Conservation (phyloP, 37 sponge, comb jelly and placozoan species). For the Corticium candelabrum region DNA sequence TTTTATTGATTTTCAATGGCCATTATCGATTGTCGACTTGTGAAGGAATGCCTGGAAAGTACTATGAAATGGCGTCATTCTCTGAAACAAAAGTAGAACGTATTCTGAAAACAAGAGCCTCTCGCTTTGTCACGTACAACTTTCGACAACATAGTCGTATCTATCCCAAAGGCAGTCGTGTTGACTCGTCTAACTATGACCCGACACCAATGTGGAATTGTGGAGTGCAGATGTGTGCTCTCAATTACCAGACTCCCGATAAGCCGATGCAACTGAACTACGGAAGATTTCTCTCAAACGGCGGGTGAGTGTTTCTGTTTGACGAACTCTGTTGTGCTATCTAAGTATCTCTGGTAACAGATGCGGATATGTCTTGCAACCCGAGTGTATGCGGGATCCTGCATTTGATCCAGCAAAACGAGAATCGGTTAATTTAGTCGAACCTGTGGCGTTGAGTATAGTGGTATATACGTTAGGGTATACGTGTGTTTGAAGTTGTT, state of each 20-base stretch:
- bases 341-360: slow-evolving; percentile 17
- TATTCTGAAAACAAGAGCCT: not conserved
- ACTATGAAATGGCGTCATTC: slow-evolving; percentile 92
- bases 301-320: slow-evolving; percentile 28
- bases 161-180: slow-evolving; percentile 85
- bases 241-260: slow-evolving; percentile 96
- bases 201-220: slow-evolving; percentile 88
- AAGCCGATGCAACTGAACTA: slow-evolving; percentile 94
- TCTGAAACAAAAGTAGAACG: slow-evolving; percentile 79
- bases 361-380: slow-evolving; percentile 91
- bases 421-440: too few relatives aligned
- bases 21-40: not conserved
- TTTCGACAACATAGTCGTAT: slow-evolving; percentile 67
- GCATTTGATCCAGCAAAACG: slow-evolving; percentile 62
- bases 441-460: too few relatives aligned
- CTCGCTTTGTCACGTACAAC: slow-evolving; percentile 30
- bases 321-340: not conserved
- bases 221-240: slow-evolving; percentile 84
- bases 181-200: slow-evolving; percentile 93
- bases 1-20: not conserved
- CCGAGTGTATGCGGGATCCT: slow-evolving; percentile 69
- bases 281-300: slow-evolving; percentile 84
- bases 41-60: slow-evolving; percentile 26
- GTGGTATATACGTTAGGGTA: too few relatives aligned
- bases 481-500: too few relatives aligned